Evolutionary conservation across 2,888 invertebrate genomes (phyloP), one percentile per base, ranked within the genome.

Genomic region (Idaea biselata): DNA sequence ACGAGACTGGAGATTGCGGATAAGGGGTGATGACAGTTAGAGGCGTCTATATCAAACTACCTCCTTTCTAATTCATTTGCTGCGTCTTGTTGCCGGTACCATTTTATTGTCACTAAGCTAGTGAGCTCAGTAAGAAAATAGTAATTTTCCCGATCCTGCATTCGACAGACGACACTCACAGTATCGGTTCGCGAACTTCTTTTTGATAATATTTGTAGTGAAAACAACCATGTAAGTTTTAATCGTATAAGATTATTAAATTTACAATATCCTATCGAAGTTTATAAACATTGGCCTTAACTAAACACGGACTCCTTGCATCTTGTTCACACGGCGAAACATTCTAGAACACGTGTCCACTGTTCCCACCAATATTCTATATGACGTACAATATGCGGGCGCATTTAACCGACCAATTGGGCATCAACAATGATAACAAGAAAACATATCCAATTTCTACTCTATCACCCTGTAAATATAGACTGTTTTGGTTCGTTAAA

Each of bases 321-420:
- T 77, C 77, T 72, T 78, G 84, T 87, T 86, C 87, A 86, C 86
- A 85, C 81, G 83, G 80, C 71, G 73, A 71, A 57, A 66, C 71
- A 76, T 71, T 72, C 71, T 65, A 58, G 76, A 83, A 85, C 88
- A 88, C 88, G 88, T 88, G 88, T 86, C 73, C 72, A 65, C 63
- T 14, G 73, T 84, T 84, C 86, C 82, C 87, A 86, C 80, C 76
- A 74, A 73, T 72, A 57, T 55, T 58, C 55, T 53, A 72, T 72
- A 61, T 61, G 61, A 68, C 66, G 66, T 67, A 73, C 73, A 72
- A 68, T 79, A 89, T 89, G 89, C 89, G 89, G 88, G 89, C 78
- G 74, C 80, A 88, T 88, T 88, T 81, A 80, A 65, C 72, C 62
- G 70, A 61, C 67, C 65, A 69, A 65, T 64, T 56, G 33, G 4